Evolutionary conservation across 1,140 invertebrate species (phyloP).

Genomic region (Contarinia nasturtii): DNA sequence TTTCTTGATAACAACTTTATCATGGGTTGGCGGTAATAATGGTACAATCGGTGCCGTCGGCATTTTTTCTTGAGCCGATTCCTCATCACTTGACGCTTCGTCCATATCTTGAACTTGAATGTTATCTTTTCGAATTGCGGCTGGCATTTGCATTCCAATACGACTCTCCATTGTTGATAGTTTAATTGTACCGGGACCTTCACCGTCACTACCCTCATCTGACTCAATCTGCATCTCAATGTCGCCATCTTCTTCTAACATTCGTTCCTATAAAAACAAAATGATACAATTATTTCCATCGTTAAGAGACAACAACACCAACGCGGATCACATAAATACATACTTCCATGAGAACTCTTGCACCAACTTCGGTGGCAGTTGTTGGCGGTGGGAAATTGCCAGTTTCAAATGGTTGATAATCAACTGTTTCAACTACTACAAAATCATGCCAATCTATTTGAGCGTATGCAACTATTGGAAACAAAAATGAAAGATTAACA

Average conservation of each 20-base stretch:
- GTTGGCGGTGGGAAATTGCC: conserved; percentile 94
- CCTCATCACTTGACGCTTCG: conserved; percentile 66
- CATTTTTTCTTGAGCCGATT: conserved; percentile 30
- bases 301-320: too few relatives aligned
- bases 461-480: conserved; percentile 66
- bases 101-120: conserved; percentile 72
- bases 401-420: conserved; percentile 91
- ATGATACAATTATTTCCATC: not conserved
- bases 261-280: conserved; percentile 10
- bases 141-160: conserved; percentile 14
- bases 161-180: conserved; percentile 43
- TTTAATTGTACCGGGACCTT: conserved; percentile 16
- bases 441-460: conserved; percentile 99
- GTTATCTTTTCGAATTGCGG: conserved; percentile 23
- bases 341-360: conserved; percentile 74
- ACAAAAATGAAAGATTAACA: not conserved
- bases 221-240: conserved; percentile 46
- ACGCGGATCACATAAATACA: too few relatives aligned
- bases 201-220: conserved; percentile 24
- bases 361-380: conserved; percentile 90
- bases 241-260: conserved; percentile 33
- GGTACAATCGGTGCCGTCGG: conserved; percentile 33
- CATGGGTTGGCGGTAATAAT: conserved; percentile 68
- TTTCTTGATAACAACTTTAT: conserved; percentile 91
- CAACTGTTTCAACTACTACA: conserved; percentile 98